Percentiles rank a stretch among this genome's conserved stretches.
phyloP scores from a whole-genome alignment of 2,888 invertebrate species.

The Mythimna loreyi region DNA sequence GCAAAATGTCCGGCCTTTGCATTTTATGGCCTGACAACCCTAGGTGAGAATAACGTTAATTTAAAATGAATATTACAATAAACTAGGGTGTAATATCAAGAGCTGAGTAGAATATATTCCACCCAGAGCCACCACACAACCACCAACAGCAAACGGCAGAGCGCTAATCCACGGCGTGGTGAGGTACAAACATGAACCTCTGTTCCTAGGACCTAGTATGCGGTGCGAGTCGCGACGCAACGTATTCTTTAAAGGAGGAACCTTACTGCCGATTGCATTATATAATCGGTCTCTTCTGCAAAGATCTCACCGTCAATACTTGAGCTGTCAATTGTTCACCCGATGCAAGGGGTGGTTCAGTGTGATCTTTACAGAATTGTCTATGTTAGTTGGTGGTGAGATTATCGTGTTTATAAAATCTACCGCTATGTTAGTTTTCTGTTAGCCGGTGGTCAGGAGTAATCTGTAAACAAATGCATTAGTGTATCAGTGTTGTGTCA shows the following conservation, averaged over 20 bases:
- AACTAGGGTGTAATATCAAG: not conserved
- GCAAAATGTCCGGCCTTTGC: too few relatives aligned
- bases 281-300: not conserved
- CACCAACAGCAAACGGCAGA: not conserved
- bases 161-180: not conserved
- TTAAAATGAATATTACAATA: not conserved
- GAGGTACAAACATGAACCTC: not conserved
- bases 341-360: not conserved
- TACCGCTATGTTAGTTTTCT: conserved; percentile 8
- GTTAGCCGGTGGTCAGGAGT: conserved; percentile 5
- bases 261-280: too few relatives aligned
- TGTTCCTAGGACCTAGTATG: too few relatives aligned
- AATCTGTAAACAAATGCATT: conserved; percentile 8
- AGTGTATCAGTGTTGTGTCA: not conserved
- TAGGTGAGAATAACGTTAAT: not conserved
- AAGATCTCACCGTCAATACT: not conserved
- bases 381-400: not conserved
- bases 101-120: not conserved
- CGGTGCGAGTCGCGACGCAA: not conserved
- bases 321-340: too few relatives aligned
- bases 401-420: not conserved
- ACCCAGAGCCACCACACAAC: not conserved
- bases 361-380: not conserved
- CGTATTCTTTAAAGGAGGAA: not conserved
- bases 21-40: too few relatives aligned